A percentile compares a stretch with the other conserved stretches of the same genome.
Conservation (phyloP, 2,888 invertebrate species). For the Leucoma salicis region DNA sequence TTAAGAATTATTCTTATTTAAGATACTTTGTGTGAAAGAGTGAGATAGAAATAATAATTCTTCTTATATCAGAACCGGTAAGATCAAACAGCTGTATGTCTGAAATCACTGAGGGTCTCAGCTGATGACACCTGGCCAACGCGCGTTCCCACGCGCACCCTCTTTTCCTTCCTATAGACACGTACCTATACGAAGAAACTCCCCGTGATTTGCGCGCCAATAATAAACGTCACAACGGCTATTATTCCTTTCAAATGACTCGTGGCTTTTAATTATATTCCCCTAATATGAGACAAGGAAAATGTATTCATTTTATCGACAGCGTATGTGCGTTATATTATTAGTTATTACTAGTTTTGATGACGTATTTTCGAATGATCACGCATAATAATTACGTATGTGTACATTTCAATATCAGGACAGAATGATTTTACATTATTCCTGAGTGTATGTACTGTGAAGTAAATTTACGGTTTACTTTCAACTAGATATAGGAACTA, state of each 20-base stretch:
- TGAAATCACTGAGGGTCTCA: slow-evolving; percentile 38
- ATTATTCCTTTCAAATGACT: slow-evolving; percentile 44
- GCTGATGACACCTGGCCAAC: slow-evolving; percentile 69
- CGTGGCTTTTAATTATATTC: slow-evolving; percentile 53
- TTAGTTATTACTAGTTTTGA: too few relatives aligned
- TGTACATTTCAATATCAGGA: too few relatives aligned
- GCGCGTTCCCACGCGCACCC: slow-evolving; percentile 76
- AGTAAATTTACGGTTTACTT: too few relatives aligned
- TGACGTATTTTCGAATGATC: too few relatives aligned
- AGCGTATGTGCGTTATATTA: neutral
- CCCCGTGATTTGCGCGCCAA: slow-evolving; percentile 32
- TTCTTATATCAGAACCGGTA: slow-evolving; percentile 17
- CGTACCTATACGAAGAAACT: slow-evolving; percentile 41
- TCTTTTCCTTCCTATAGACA: slow-evolving; percentile 36
- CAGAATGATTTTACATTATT: too few relatives aligned
- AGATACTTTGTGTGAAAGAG: too few relatives aligned
- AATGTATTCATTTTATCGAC: neutral
- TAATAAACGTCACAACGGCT: slow-evolving; percentile 44
- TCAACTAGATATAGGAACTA: too few relatives aligned
- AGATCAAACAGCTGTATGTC: slow-evolving; percentile 55
- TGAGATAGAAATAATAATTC: slow-evolving; percentile 11
- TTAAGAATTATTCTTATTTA: too few relatives aligned
- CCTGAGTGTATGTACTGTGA: too few relatives aligned
- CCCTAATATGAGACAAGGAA: neutral
- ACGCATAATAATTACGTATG: too few relatives aligned